phyloP scores from a whole-genome alignment of 2,888 invertebrate genomes.

The Meteorus cinctellus region DNA sequence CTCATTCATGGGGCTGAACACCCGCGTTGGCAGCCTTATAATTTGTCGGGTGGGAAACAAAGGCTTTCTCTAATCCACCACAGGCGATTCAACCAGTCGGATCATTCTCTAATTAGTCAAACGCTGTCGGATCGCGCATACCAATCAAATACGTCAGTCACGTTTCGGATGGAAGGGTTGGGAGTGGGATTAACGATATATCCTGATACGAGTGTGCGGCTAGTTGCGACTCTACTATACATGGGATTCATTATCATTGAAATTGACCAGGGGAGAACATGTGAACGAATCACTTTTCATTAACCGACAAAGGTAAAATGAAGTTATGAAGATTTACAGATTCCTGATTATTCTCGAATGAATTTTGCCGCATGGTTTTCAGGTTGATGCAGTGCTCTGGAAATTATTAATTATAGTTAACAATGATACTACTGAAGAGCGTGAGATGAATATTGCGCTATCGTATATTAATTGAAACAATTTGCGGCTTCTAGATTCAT shows the following conservation, averaged over 20 bases:
- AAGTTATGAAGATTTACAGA: too few relatives aligned
- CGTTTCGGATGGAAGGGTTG: background rate
- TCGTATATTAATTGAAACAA: too few relatives aligned
- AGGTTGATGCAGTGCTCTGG: too few relatives aligned
- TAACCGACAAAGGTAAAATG: background rate
- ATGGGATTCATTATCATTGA: background rate
- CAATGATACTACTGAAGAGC: too few relatives aligned
- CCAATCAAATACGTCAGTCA: slow-evolving; percentile 43
- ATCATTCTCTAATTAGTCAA: slow-evolving; percentile 64
- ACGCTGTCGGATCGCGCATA: slow-evolving; percentile 48
- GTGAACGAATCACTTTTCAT: background rate
- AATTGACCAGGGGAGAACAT: background rate
- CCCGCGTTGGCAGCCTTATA: slow-evolving; percentile 55
- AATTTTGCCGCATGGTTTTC: too few relatives aligned
- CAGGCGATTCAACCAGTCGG: slow-evolving; percentile 59
- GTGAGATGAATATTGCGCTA: too few relatives aligned
- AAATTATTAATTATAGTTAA: too few relatives aligned
- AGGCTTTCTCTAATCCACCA: slow-evolving; percentile 61
- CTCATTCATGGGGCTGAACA: slow-evolving; percentile 32
- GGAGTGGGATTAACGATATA: background rate
- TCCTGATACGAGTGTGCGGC: background rate
- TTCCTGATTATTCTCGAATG: too few relatives aligned
- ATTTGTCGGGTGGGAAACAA: slow-evolving; percentile 60
- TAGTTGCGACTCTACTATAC: background rate
- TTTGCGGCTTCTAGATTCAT: too few relatives aligned